Evolutionary conservation across 1,140 invertebrate genomes (phyloP), one percentile per base, ranked within the genome.

Genomic region (Potamilus streckersoni): DNA sequence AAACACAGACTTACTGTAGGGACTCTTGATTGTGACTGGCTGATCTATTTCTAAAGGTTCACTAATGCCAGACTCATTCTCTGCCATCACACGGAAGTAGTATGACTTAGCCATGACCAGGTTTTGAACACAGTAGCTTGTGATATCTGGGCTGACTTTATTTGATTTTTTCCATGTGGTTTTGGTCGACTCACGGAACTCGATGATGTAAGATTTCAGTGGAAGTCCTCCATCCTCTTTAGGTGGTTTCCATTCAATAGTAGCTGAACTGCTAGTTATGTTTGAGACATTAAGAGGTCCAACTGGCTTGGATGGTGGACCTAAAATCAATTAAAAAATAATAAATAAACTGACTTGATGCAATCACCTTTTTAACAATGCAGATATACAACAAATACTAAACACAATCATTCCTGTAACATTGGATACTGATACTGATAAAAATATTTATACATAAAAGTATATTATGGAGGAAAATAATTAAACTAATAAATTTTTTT

Each of bases 191-290:
- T 97, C 96, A 92, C 96, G 94, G 88, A 97, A 97, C 89, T 98
- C 97, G n/a, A 98, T 94, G 31, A 94, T 91, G 84, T 98, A 99
- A 86, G 96, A 94, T 0, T 95, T 95, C n/a, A 99, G 93, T 13
- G 97, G 97, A 86, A 96, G 95, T 56, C 98, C 98, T 84, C 98
- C 98, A 91, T 99, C 97, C 88, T 99, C 97, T 85, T 98, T 96
- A 55, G 97, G 97, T 86, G 97, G 96, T 78, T 96, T 93, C 98
- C 98, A 99, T 84, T 95, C 94, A 2, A 99, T 91, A 85, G 97
- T 98, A 85, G 98, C 93, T 0, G 95, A 84, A 2, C 96, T 83
- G 19, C 70, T 74, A 19, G 80, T 73, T 20, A 85, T 70, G 63
- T 80, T 71, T 6, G 79, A 80, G 71, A 82, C 72, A 66, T 96